A percentile compares a stretch with the other conserved stretches of the same genome.
These are phyloP conservation scores for Calyptomena viridis DNA, from an alignment of 2,113 vertebrate genomes.

Conservation along the genomic window DNA sequence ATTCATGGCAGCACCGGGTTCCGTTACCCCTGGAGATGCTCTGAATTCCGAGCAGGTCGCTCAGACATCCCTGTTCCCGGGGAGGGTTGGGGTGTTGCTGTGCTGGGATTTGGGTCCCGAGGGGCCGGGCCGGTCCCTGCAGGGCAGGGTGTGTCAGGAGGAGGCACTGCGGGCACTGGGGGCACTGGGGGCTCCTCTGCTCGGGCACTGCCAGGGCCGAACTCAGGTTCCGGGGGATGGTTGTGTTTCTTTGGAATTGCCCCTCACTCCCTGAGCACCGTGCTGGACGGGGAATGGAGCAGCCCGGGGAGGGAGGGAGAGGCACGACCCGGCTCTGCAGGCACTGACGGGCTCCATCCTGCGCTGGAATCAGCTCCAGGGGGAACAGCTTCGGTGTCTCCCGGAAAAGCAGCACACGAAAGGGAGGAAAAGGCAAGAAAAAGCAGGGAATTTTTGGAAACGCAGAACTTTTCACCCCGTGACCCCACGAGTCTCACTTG, in stretches of 20 bases:
- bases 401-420: neutral
- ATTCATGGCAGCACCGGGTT: neutral
- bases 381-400: neutral
- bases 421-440: neutral
- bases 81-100: rapidly evolving
- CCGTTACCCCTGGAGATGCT: neutral
- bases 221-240: rapidly evolving
- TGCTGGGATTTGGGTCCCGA: neutral
- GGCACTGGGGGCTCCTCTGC: rapidly evolving
- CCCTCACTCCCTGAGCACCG: neutral
- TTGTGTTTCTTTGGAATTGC: neutral
- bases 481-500: rapidly evolving
- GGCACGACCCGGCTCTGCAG: neutral
- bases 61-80: rapidly evolving
- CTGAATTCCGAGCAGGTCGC: neutral
- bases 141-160: too few relatives aligned
- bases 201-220: rapidly evolving
- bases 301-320: rapidly evolving
- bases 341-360: neutral
- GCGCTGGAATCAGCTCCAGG: rapidly evolving
- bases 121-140: too few relatives aligned
- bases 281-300: neutral
- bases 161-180: neutral
- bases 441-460: neutral
- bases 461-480: rapidly evolving